phyloP scores from a whole-genome alignment of 2,113 vertebrate genomes.

The Oreamnos americanus region DNA sequence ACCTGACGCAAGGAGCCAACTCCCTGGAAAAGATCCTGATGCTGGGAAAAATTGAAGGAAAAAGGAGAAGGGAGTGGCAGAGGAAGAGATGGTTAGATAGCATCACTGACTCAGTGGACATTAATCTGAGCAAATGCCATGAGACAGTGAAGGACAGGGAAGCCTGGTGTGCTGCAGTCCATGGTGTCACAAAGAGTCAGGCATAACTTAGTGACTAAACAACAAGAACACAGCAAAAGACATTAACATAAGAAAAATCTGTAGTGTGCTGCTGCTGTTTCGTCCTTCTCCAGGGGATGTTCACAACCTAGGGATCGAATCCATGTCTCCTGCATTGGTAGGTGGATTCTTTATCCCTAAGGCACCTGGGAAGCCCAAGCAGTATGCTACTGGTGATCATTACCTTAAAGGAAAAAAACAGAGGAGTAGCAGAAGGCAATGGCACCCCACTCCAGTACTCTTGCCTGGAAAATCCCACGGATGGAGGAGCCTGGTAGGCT shows the following conservation, averaged over 20 bases:
- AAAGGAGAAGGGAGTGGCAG: background rate
- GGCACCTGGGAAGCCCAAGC: background rate
- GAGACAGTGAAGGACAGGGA: background rate
- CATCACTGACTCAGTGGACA: background rate
- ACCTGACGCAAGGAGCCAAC: background rate
- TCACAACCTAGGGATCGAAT: background rate
- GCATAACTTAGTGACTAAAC: background rate
- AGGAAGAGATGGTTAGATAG: background rate
- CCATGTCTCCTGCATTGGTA: background rate
- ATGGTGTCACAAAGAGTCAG: background rate
- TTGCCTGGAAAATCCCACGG: no score
- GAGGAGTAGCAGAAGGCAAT: no score
- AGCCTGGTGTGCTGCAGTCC: background rate
- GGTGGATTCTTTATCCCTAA: background rate
- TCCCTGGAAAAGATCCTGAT: background rate
- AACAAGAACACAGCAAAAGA: background rate
- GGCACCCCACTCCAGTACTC: no score
- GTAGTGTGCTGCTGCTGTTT: background rate
- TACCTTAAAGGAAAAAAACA: background rate
- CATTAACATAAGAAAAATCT: background rate
- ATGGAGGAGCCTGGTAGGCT: no score
- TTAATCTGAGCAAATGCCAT: background rate
- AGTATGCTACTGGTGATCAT: background rate
- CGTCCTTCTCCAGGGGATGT: background rate
- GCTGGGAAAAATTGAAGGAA: background rate